A percentile compares a stretch with the other conserved stretches of the same genome.
These are phyloP conservation scores for Bembecia ichneumoniformis DNA, from an alignment of 2,888 invertebrate genomes.

Conservation along the genomic window DNA sequence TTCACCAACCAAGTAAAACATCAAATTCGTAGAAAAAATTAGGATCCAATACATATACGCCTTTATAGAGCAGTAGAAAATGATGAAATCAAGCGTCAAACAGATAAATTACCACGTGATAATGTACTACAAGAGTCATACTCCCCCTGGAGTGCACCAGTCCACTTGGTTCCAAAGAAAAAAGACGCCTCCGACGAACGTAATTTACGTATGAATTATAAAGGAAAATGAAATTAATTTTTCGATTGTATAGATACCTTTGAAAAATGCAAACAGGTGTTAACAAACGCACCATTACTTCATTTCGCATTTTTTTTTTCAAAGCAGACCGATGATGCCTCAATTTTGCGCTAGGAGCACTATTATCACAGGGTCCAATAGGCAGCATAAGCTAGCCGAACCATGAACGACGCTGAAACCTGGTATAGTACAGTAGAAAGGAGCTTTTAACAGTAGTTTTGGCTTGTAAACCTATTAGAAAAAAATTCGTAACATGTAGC, in stretches of 20 bases:
- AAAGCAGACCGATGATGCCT: conserved; percentile 23
- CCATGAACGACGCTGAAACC: conserved; percentile 16
- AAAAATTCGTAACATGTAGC: conserved; percentile 31
- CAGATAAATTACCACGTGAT: conserved; percentile 21
- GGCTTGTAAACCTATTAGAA: conserved; percentile 28
- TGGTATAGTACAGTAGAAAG: conserved; percentile 23
- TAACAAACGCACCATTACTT: conserved; percentile 25
- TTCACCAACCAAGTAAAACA: too few relatives aligned
- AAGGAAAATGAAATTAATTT: too few relatives aligned
- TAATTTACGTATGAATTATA: too few relatives aligned
- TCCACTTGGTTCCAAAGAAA: conserved; percentile 3
- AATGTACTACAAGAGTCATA: conserved; percentile 23
- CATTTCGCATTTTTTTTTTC: conserved; percentile 30
- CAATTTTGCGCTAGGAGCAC: conserved; percentile 18
- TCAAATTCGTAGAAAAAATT: too few relatives aligned
- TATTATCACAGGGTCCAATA: conserved; percentile 20
- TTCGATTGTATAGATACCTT: conserved; percentile 10
- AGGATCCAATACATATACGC: too few relatives aligned
- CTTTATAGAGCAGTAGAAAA: conserved; percentile 14
- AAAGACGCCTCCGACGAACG: too few relatives aligned
- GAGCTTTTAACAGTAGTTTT: conserved; percentile 31
- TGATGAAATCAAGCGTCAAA: conserved; percentile 24
- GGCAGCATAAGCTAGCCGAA: conserved; percentile 18
- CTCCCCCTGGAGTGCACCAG: conserved; percentile 29
- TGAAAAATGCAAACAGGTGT: conserved; percentile 20